Evolutionary conservation across 2,797 vertebrate species (phyloP).

Genomic region (Pangasius djambal): DNA sequence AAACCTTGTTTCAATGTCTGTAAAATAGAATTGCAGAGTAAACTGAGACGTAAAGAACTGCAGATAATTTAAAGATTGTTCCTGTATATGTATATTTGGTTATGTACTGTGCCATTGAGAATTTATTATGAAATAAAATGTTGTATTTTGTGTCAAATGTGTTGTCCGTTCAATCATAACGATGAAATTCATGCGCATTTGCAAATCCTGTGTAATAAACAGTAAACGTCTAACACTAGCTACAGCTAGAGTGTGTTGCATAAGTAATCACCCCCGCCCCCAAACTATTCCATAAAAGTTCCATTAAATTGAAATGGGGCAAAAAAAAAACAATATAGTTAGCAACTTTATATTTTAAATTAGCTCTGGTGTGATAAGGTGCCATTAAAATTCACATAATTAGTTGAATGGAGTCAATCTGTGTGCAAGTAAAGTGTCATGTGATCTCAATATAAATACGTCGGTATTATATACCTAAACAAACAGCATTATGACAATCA

Average conservation of each 20-base stretch:
- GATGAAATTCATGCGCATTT: not conserved
- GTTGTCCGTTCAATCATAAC: conserved; percentile 2
- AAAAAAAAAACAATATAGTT: not conserved
- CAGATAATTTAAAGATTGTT: conserved; percentile 74
- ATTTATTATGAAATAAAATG: conserved; percentile 85
- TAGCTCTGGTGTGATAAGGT: too few relatives aligned
- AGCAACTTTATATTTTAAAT: too few relatives aligned
- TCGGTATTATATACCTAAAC: too few relatives aligned
- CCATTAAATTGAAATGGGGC: not conserved
- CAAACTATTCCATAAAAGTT: not conserved
- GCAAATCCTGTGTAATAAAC: not conserved
- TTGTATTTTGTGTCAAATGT: conserved; percentile 96
- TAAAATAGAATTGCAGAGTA: conserved; percentile 83
- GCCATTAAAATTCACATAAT: too few relatives aligned
- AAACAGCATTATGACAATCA: too few relatives aligned
- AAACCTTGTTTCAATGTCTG: conserved; percentile 84
- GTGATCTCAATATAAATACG: too few relatives aligned
- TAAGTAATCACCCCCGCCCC: not conserved
- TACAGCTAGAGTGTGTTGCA: not conserved
- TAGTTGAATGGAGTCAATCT: too few relatives aligned
- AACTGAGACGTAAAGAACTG: conserved; percentile 62
- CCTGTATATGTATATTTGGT: conserved; percentile 98
- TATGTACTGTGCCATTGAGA: conserved; percentile 87
- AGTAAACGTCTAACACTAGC: not conserved
- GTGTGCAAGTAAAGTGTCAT: too few relatives aligned